These are phyloP conservation scores for Eublepharis macularius DNA, from an alignment of 2,113 vertebrate species.

Conservation along the genomic window DNA sequence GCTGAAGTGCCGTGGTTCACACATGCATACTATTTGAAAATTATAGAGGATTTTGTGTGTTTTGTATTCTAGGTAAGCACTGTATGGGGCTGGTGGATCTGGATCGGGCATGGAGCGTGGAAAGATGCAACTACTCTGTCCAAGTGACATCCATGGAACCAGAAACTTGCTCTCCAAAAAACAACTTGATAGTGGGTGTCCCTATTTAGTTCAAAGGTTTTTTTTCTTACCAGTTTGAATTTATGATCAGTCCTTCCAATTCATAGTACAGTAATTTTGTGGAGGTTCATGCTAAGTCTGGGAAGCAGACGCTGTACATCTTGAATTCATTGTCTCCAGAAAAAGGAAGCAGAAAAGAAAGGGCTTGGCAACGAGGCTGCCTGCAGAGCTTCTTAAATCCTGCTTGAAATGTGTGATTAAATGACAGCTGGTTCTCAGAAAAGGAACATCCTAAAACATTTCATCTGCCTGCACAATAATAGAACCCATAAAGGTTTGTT, in stretches of 20 bases:
- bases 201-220: constrained; percentile 59
- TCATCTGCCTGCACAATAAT: constrained; percentile 12
- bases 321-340: constrained; percentile 33
- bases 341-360: constrained; percentile 47
- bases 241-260: constrained; percentile 30
- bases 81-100: constrained; percentile 97
- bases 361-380: constrained; percentile 26
- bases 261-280: constrained; percentile 38
- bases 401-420: constrained; percentile 32
- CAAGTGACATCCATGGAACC: constrained; percentile 94
- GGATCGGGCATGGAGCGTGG: constrained; percentile 91
- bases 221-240: constrained; percentile 25
- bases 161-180: constrained; percentile 95
- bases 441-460: constrained; percentile 34
- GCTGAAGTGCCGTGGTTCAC: accelerated
- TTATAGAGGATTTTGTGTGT: neutral
- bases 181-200: constrained; percentile 92
- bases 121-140: constrained; percentile 83
- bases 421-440: constrained; percentile 39
- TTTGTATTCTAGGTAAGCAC: constrained; percentile 83
- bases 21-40: neutral
- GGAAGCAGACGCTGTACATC: constrained; percentile 29
- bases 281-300: constrained; percentile 30
- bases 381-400: constrained; percentile 37
- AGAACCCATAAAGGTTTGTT: constrained; percentile 23